Conservation (phyloP, 2,797 vertebrate genomes). For the Takifugu ocellatus region DNA sequence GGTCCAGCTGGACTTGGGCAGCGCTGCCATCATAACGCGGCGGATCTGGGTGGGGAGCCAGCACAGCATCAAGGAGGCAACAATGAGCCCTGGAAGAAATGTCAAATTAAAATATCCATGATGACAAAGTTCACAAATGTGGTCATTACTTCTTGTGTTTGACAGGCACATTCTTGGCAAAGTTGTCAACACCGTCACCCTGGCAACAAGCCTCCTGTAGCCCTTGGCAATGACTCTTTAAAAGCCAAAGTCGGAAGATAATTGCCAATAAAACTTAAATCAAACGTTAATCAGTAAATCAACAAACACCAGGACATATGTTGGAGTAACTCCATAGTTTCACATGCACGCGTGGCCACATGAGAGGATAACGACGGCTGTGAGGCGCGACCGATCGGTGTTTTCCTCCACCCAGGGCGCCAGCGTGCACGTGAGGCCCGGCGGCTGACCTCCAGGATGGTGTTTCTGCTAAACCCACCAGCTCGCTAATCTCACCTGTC, state of each 20-base stretch:
- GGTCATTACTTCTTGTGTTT: too few relatives aligned
- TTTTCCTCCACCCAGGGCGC: not conserved
- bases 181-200: too few relatives aligned
- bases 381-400: not conserved
- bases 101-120: too few relatives aligned
- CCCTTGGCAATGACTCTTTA: too few relatives aligned
- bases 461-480: not conserved
- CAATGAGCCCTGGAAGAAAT: constrained; percentile 80
- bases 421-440: not conserved
- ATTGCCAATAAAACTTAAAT: too few relatives aligned
- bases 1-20: constrained; percentile 85
- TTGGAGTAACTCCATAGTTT: too few relatives aligned
- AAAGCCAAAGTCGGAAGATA: too few relatives aligned
- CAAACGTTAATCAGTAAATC: too few relatives aligned
- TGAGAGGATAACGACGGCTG: not conserved
- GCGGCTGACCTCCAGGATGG: constrained; percentile 5
- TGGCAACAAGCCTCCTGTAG: too few relatives aligned
- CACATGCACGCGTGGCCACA: not conserved
- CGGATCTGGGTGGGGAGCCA: constrained; percentile 93
- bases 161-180: too few relatives aligned
- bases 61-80: constrained; percentile 83
- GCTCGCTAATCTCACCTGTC: constrained; percentile 13
- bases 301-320: too few relatives aligned
- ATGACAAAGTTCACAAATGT: too few relatives aligned
- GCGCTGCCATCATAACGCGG: constrained; percentile 85